Evolutionary conservation across 2,113 vertebrate genomes (phyloP).

Genomic region (Boleophthalmus pectinirostris): DNA sequence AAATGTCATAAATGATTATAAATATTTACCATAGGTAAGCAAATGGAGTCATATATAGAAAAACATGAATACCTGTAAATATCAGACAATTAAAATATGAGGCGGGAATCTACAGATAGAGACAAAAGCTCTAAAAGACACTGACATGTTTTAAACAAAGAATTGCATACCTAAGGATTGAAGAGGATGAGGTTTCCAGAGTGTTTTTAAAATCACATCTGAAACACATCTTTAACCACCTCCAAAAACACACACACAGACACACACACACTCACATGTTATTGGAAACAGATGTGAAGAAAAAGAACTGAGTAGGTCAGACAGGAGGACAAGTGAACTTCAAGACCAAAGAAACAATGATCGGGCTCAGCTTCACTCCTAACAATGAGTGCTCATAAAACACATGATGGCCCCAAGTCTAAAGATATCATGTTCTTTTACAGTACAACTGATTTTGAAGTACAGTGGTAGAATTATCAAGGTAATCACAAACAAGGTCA

Average conservation of each 20-base stretch:
- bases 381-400: not conserved
- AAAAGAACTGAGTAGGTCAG: constrained; percentile 12
- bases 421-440: not conserved
- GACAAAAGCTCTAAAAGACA: not conserved
- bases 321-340: not conserved
- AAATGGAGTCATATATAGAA: no score
- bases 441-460: not conserved
- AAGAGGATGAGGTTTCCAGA: not conserved
- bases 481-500: not conserved
- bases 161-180: not conserved
- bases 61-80: no score
- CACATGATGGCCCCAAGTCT: not conserved
- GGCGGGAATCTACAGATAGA: not conserved
- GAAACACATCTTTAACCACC: constrained; percentile 1
- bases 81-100: not conserved
- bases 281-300: constrained; percentile 40
- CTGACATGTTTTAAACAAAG: not conserved
- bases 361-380: constrained; percentile 2
- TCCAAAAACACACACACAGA: constrained; percentile 4
- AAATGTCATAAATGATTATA: no score
- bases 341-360: not conserved
- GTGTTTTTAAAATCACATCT: constrained; percentile 1
- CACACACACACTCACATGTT: not conserved
- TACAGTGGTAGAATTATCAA: not conserved
- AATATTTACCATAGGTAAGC: no score